These are phyloP conservation scores for Drosophila miranda DNA, from an alignment of 1,140 invertebrate genomes.

Conservation along the genomic window DNA sequence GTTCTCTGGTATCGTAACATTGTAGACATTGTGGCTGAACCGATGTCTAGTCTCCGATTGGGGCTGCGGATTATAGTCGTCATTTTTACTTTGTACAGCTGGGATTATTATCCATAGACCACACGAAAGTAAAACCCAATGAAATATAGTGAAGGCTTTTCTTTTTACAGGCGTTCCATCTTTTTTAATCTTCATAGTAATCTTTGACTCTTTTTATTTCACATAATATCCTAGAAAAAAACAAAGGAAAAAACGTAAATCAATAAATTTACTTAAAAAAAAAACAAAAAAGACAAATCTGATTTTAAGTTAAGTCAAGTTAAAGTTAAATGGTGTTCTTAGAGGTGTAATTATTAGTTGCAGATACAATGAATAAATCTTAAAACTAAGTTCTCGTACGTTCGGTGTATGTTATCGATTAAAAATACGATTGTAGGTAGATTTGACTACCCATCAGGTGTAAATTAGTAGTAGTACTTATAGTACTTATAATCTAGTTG, in stretches of 20 bases:
- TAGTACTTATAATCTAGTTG: too few relatives aligned
- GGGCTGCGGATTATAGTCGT: slow-evolving; percentile 29
- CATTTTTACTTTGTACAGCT: slow-evolving; percentile 41
- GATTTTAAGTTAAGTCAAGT: not conserved
- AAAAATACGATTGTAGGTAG: too few relatives aligned
- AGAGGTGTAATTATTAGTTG: not conserved
- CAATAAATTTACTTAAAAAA: not conserved
- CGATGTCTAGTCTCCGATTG: slow-evolving; percentile 30
- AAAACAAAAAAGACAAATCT: not conserved
- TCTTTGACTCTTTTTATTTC: slow-evolving; percentile 59
- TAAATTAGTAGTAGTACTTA: too few relatives aligned
- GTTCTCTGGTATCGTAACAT: slow-evolving; percentile 96
- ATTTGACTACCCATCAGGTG: too few relatives aligned
- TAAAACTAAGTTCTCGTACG: too few relatives aligned
- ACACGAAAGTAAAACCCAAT: slow-evolving; percentile 59
- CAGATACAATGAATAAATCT: too few relatives aligned
- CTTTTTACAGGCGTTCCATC: slow-evolving; percentile 66
- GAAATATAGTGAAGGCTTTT: slow-evolving; percentile 50
- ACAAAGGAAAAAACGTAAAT: not conserved
- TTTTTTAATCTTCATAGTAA: slow-evolving; percentile 77
- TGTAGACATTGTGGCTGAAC: slow-evolving; percentile 91
- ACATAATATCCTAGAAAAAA: slow-evolving; percentile 67
- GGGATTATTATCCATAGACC: slow-evolving; percentile 48
- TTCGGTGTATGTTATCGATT: too few relatives aligned
- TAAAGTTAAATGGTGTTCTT: not conserved